phyloP scores from a whole-genome alignment of 2,113 vertebrate species.

The Eulemur macaco region DNA sequence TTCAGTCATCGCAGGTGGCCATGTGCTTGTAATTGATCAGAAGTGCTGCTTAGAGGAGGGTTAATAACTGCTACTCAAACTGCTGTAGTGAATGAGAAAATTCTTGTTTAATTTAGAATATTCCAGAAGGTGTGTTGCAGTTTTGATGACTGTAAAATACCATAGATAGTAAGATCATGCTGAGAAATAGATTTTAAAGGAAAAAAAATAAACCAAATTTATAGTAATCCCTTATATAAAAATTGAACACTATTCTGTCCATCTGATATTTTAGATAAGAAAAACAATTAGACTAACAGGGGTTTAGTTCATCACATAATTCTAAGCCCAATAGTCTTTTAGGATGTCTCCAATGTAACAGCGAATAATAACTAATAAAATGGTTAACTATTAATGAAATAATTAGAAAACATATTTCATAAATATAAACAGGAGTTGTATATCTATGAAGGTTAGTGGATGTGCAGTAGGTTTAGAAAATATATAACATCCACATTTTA shows the following conservation, averaged over 20 bases:
- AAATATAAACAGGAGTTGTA: neutral
- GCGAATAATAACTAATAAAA: neutral
- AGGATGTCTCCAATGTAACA: neutral
- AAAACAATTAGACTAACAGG: neutral
- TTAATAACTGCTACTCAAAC: neutral
- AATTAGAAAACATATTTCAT: neutral
- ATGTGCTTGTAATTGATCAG: neutral
- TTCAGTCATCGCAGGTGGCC: neutral
- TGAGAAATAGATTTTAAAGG: slow-evolving; percentile 25
- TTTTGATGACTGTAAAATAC: neutral
- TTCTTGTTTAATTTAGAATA: neutral
- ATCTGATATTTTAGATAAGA: slow-evolving; percentile 8
- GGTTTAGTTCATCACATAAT: neutral
- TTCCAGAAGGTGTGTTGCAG: neutral
- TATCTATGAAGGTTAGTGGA: neutral
- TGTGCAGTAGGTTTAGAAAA: neutral
- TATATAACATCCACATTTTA: neutral
- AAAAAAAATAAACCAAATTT: neutral
- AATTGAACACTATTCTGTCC: neutral
- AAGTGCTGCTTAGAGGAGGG: neutral
- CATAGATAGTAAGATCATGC: neutral
- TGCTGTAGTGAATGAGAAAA: neutral
- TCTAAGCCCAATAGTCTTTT: neutral
- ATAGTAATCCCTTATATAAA: neutral
- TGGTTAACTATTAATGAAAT: slow-evolving; percentile 4